A percentile compares a stretch with the other conserved stretches of the same genome.
phyloP scores from a whole-genome alignment of 1,140 invertebrate species.

The Parasteatoda tepidariorum region DNA sequence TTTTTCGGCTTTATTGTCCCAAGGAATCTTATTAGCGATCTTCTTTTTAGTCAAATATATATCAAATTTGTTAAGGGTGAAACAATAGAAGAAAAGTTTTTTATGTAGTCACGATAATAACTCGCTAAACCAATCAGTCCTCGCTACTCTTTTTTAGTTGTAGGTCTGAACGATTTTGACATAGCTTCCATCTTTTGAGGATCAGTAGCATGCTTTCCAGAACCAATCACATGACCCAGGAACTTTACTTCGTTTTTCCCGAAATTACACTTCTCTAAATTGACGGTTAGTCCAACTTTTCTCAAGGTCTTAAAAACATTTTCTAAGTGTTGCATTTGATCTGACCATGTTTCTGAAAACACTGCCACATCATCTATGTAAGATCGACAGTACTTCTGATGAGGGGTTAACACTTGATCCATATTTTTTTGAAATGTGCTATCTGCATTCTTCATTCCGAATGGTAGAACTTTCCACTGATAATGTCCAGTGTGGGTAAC shows the following conservation, averaged over 20 bases:
- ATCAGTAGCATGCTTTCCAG: not conserved
- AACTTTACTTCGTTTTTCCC: not conserved
- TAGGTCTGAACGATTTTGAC: not conserved
- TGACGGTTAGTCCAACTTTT: not conserved
- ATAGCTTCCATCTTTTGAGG: not conserved
- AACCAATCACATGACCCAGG: not conserved
- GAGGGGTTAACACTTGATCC: not conserved
- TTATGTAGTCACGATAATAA: not conserved
- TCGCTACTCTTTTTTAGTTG: not conserved
- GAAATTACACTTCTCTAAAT: not conserved
- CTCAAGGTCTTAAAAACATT: not conserved
- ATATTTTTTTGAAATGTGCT: not conserved
- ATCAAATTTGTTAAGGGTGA: not conserved
- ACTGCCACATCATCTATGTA: not conserved
- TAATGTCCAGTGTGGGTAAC: not conserved
- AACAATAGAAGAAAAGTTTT: not conserved
- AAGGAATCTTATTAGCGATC: not conserved
- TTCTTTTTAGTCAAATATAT: too few relatives aligned
- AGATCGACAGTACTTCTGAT: not conserved
- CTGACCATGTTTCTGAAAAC: not conserved
- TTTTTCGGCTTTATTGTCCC: not conserved
- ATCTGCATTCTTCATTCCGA: not conserved
- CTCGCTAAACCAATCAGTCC: not conserved
- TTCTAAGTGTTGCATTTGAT: too few relatives aligned
- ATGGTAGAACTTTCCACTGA: not conserved